Conservation (phyloP, 2,888 invertebrate species). For the Rhabditoides inermis region DNA sequence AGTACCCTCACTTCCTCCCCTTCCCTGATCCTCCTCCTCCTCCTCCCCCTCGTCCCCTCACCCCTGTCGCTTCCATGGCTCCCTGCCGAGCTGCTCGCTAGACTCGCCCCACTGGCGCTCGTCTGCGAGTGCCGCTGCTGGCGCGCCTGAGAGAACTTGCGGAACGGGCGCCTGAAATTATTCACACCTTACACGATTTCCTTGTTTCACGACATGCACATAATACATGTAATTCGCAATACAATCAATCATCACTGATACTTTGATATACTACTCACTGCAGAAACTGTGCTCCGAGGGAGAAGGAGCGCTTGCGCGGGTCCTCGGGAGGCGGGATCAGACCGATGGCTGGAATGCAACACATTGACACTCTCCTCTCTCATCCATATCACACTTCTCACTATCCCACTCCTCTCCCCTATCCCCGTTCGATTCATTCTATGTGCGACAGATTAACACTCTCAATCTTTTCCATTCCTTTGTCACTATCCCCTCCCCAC, state of each 20-base stretch:
- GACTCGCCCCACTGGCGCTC: slow-evolving; percentile 3
- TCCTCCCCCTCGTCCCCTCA: slow-evolving; percentile 3
- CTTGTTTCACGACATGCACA: too few relatives aligned
- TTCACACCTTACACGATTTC: slow-evolving; percentile 25
- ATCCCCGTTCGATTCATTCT: not conserved
- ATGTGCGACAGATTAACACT: too few relatives aligned
- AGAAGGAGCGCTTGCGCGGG: slow-evolving; percentile 36
- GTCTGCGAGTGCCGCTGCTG: slow-evolving; percentile 9
- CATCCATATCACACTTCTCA: too few relatives aligned
- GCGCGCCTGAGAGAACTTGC: slow-evolving; percentile 14
- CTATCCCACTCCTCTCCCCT: too few relatives aligned
- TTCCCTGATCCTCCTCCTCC: slow-evolving; percentile 4
- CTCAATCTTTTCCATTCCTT: too few relatives aligned
- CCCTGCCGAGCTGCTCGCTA: slow-evolving; percentile 3
- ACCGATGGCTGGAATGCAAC: not conserved
- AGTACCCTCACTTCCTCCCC: slow-evolving; percentile 4
- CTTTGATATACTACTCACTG: too few relatives aligned
- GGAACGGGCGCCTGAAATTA: slow-evolving; percentile 19
- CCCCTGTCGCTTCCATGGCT: slow-evolving; percentile 6
- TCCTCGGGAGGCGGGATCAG: slow-evolving; percentile 25
- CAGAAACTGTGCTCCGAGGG: too few relatives aligned
- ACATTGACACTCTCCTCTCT: not conserved
- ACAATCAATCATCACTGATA: too few relatives aligned
- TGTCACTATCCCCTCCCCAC: too few relatives aligned
- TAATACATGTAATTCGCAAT: too few relatives aligned